Evolutionary conservation across 2,888 invertebrate genomes (phyloP), one percentile per base, ranked within the genome.

Genomic region (Drosophila barbarae): DNA sequence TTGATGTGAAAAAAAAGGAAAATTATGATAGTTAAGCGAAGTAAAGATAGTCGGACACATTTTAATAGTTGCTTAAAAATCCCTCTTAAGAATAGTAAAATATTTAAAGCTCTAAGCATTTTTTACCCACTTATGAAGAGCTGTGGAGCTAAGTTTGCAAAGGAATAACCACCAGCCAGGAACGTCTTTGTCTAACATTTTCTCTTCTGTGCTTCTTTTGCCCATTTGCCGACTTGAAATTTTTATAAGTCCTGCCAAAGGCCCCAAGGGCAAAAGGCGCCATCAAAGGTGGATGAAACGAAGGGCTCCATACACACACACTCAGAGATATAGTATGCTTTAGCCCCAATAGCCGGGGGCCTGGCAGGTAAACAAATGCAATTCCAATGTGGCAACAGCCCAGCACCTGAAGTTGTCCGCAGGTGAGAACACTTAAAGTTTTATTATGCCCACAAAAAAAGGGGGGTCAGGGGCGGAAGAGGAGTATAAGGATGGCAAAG

Each of bases 381-480:
- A 69, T 71, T 60, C 70, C 68, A 60, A 68, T 70, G 68, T 50
- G 68, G 70, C 49, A 68, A 41, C 35, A 49, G 52, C 61, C 61
- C 36, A 69, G 36, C 44, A 46, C 53, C 66, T 52, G 42, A 49
- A 60, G 53, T 58, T 64, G 60, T 56, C 71, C 72, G 55, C 73
- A 78, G 81, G 78, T 77, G 73, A 58, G 72, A 58, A 58, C 71
- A 81, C 78, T 81, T 77, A 73, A 75, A 75, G 73, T 81, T 78
- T 78, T 84, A 84, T 81, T 71, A 78, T 68, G 67, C 65, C 73
- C 58, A 69, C 77, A 69, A 69, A 49, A 65, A 15, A 47, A 18
- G 44, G 18, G 10, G 12, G 15, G 6, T 12, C 1, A 7, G 6
- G 5, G 3, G 1, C 0, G 1, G 9, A 3, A 46, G 13, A 2